These are phyloP conservation scores for Ceriagrion tenellum DNA, from an alignment of 2,888 invertebrate genomes.

Conservation along the genomic window DNA sequence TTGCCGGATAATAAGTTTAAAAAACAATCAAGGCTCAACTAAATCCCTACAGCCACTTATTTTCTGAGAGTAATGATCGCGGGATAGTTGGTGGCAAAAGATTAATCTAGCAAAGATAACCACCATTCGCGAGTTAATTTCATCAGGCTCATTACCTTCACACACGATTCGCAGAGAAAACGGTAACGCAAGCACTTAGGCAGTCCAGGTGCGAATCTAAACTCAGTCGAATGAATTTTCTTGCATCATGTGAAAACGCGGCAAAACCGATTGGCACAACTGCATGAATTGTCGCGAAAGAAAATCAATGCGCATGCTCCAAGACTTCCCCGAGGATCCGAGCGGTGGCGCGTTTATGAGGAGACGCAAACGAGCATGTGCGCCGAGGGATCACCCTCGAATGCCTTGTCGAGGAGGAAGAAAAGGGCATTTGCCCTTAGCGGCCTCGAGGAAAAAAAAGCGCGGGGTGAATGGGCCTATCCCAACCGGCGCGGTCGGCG, in stretches of 20 bases:
- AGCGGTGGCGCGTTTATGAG: neutral
- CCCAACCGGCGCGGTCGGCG: neutral
- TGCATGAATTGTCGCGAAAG: neutral
- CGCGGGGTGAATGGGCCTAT: neutral
- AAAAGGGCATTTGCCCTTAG: neutral
- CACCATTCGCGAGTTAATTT: too few relatives aligned
- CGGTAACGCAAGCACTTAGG: too few relatives aligned
- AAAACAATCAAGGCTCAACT: too few relatives aligned
- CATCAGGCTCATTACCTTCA: too few relatives aligned
- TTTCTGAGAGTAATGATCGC: too few relatives aligned
- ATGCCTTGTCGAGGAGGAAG: neutral
- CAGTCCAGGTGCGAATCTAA: too few relatives aligned
- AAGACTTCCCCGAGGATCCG: neutral
- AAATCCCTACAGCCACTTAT: too few relatives aligned
- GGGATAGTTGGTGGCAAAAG: too few relatives aligned
- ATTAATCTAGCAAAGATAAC: too few relatives aligned
- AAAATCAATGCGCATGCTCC: neutral
- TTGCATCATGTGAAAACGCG: neutral
- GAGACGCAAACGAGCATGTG: neutral
- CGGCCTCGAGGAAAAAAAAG: neutral
- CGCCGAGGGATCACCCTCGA: neutral
- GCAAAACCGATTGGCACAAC: neutral
- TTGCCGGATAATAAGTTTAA: too few relatives aligned
- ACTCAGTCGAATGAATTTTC: too few relatives aligned
- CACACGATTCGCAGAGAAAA: too few relatives aligned